phyloP scores from a whole-genome alignment of 1,140 invertebrate species.

The Ceratoteleas bidentatus region DNA sequence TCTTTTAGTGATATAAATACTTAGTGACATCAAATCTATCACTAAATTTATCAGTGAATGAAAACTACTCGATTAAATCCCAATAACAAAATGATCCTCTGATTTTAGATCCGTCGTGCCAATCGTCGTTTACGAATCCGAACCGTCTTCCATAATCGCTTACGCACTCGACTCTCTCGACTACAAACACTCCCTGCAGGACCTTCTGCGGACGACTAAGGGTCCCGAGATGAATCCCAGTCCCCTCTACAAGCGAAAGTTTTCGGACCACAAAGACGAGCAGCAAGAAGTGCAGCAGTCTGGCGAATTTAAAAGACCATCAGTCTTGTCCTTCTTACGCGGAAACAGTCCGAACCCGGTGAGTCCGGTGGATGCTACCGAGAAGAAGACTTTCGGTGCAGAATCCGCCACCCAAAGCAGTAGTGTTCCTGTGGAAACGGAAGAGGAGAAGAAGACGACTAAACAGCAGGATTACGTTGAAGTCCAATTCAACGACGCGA shows the following conservation, averaged over 20 bases:
- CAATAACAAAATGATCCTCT: not conserved
- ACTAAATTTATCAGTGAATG: no score
- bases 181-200: slow-evolving; percentile 85
- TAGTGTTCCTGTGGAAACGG: slow-evolving; percentile 48
- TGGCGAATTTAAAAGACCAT: slow-evolving; percentile 78
- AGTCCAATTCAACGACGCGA: slow-evolving; percentile 88
- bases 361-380: slow-evolving; percentile 73
- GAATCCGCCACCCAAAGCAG: slow-evolving; percentile 66
- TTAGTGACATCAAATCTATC: no score
- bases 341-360: slow-evolving; percentile 75
- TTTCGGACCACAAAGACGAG: slow-evolving; percentile 77
- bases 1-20: no score
- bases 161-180: slow-evolving; percentile 89
- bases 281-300: slow-evolving; percentile 72
- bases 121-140: slow-evolving; percentile 90
- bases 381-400: slow-evolving; percentile 66
- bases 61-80: not conserved
- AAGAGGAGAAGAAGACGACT: slow-evolving; percentile 75
- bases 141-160: slow-evolving; percentile 94
- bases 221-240: slow-evolving; percentile 76
- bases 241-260: slow-evolving; percentile 80
- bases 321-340: slow-evolving; percentile 80
- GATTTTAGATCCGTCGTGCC: slow-evolving; percentile 83
- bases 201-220: slow-evolving; percentile 76
- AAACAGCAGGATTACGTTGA: slow-evolving; percentile 85